Evolutionary conservation across 1,140 invertebrate genomes (phyloP).

Genomic region (Drosophila kikkawai): DNA sequence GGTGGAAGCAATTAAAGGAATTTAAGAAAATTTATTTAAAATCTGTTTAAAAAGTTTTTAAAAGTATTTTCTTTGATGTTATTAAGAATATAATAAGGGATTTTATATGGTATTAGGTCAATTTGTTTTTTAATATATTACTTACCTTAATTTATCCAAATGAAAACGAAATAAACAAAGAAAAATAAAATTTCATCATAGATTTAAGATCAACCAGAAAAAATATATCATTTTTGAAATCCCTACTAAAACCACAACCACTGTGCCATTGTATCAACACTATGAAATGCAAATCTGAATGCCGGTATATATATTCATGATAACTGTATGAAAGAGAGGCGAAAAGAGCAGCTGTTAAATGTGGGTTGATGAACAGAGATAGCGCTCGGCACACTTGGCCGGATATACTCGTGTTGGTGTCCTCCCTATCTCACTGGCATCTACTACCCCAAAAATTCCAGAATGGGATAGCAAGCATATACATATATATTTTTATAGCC

Average conservation of each 20-base stretch:
- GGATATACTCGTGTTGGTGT: constrained; percentile 17
- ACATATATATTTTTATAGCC: constrained; percentile 71
- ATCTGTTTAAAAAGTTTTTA: neutral
- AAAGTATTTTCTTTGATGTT: neutral
- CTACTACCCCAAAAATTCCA: constrained; percentile 21
- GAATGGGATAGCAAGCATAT: constrained; percentile 7
- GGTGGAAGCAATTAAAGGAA: constrained; percentile 17
- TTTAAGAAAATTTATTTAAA: neutral
- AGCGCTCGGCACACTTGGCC: constrained; percentile 30
- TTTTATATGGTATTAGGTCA: neutral
- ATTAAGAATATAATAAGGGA: too few species aligned
- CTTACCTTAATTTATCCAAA: neutral
- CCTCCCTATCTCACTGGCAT: constrained; percentile 9
- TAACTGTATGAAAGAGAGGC: constrained; percentile 36
- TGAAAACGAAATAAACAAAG: neutral
- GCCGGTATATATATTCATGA: constrained; percentile 46
- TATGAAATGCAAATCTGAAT: constrained; percentile 69
- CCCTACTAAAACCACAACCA: constrained; percentile 6
- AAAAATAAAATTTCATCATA: neutral
- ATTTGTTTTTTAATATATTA: neutral
- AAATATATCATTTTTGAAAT: neutral
- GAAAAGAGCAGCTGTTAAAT: constrained; percentile 41
- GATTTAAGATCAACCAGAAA: neutral
- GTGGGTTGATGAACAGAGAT: constrained; percentile 25
- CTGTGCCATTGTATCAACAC: constrained; percentile 49